phyloP scores from a whole-genome alignment of 2,888 invertebrate genomes.

The Tetanocera ferruginea region DNA sequence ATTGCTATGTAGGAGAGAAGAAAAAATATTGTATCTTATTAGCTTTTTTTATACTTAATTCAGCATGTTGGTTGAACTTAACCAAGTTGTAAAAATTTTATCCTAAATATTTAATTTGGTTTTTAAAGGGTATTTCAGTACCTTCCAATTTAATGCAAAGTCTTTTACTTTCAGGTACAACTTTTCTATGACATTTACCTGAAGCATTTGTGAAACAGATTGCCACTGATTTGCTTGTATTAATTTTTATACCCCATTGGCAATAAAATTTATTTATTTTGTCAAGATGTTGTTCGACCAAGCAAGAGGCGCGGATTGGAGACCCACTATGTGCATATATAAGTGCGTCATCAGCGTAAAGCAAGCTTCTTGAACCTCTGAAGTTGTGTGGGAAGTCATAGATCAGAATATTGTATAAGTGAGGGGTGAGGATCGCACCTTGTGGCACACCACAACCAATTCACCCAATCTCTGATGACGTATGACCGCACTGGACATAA shows the following conservation, averaged over 20 bases:
- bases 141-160: neutral
- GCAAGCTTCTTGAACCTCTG: constrained; percentile 14
- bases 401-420: too few species aligned
- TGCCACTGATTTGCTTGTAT: constrained; percentile 17
- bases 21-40: constrained; percentile 17
- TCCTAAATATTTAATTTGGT: constrained; percentile 31
- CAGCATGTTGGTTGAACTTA: too few species aligned
- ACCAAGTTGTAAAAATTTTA: constrained; percentile 22
- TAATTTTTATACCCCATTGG: constrained; percentile 38
- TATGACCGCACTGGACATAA: constrained; percentile 26
- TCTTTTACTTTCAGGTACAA: constrained; percentile 33
- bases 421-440: constrained; percentile 34
- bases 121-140: neutral
- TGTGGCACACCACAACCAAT: constrained; percentile 37
- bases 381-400: constrained; percentile 42
- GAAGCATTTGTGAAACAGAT: constrained; percentile 40
- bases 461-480: neutral
- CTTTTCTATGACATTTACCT: constrained; percentile 17
- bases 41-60: constrained; percentile 19
- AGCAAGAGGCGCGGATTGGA: neutral
- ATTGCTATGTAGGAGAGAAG: too few species aligned
- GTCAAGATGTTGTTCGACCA: neutral
- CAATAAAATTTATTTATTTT: constrained; percentile 32
- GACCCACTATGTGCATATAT: neutral
- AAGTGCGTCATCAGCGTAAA: constrained; percentile 43